phyloP scores from a whole-genome alignment of 2,113 vertebrate genomes.

The Hystrix cristata region DNA sequence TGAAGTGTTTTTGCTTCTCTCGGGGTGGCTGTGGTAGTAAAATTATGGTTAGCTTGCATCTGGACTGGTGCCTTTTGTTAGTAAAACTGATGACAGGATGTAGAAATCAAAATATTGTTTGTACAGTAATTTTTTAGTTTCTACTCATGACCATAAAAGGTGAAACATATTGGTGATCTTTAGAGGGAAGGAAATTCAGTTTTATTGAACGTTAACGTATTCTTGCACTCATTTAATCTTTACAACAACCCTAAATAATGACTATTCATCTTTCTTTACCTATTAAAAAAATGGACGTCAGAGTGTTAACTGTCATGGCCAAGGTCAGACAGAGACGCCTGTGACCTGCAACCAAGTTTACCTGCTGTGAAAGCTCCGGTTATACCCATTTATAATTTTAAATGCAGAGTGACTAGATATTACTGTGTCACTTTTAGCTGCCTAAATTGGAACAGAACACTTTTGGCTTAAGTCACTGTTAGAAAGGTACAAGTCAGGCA shows the following conservation, averaged over 20 bases:
- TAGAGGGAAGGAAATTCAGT: neutral
- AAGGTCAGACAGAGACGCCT: neutral
- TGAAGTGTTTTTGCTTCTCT: constrained; percentile 30
- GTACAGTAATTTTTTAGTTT: neutral
- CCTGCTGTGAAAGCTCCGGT: neutral
- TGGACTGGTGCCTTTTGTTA: constrained; percentile 66
- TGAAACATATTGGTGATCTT: constrained; percentile 38
- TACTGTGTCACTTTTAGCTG: neutral
- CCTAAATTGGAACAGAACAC: neutral
- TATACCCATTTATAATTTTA: neutral
- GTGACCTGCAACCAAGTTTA: neutral
- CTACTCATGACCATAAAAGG: constrained; percentile 34
- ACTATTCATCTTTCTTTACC: neutral
- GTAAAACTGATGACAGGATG: constrained; percentile 58
- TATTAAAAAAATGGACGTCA: neutral
- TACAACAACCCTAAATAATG: neutral
- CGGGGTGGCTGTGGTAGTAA: constrained; percentile 14
- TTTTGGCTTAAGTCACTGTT: neutral
- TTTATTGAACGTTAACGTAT: constrained; percentile 36
- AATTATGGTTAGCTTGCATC: constrained; percentile 32
- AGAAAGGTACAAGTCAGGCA: neutral
- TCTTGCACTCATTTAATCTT: neutral
- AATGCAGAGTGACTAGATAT: neutral
- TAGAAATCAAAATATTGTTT: constrained; percentile 76
- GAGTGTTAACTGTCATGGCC: neutral